Percentiles rank a stretch among this genome's conserved stretches.
These are phyloP conservation scores for Cottoperca gobio DNA, from an alignment of 2,797 vertebrate genomes.

Conservation along the genomic window DNA sequence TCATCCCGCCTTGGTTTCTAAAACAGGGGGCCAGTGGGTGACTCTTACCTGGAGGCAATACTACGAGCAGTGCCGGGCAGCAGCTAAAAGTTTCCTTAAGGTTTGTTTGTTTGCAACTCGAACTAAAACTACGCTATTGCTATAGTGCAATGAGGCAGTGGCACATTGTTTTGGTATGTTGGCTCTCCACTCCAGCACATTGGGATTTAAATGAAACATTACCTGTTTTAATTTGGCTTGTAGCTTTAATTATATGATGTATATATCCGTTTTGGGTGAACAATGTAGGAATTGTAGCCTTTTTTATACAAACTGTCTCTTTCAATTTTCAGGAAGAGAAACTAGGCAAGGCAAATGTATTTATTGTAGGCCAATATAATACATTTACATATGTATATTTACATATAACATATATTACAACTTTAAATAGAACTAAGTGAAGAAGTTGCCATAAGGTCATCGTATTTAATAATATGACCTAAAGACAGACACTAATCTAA, in stretches of 20 bases:
- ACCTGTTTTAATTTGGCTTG: neutral
- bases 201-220: neutral
- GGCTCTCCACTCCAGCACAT: neutral
- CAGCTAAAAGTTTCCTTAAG: constrained; percentile 88
- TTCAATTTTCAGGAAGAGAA: neutral
- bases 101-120: constrained; percentile 69
- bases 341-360: neutral
- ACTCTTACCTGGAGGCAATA: constrained; percentile 81
- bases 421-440: neutral
- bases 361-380: neutral
- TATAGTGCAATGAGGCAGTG: neutral
- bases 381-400: neutral
- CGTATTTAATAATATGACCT: neutral
- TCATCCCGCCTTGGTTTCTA: constrained; percentile 74
- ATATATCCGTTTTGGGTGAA: neutral
- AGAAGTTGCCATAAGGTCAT: neutral
- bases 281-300: neutral
- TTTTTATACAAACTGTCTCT: neutral
- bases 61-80: constrained; percentile 80
- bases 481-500: neutral
- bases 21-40: constrained; percentile 71
- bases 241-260: neutral
- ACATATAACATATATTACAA: neutral
- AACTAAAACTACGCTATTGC: neutral
- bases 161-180: neutral